Conservation (phyloP, 2,797 vertebrate genomes). For the Naso thynnoides region DNA sequence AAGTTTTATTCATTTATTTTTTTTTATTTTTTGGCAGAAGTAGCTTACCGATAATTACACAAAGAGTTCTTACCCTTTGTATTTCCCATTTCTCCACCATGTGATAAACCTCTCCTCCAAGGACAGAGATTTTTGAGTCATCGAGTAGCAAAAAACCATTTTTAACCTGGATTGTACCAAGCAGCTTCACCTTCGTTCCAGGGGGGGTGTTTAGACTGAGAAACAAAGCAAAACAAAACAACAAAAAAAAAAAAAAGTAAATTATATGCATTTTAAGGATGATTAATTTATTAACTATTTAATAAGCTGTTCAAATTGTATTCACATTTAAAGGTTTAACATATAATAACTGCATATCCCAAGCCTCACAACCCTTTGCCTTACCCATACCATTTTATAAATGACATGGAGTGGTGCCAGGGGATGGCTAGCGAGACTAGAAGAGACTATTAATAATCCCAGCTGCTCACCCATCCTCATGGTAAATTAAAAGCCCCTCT, state of each 20-base stretch:
- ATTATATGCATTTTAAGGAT: not conserved
- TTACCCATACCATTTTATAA: constrained; percentile 71
- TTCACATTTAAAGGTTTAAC: constrained; percentile 30
- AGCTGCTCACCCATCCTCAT: constrained; percentile 76
- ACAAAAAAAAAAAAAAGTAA: not conserved
- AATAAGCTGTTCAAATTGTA: constrained; percentile 1
- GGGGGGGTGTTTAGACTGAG: constrained; percentile 94
- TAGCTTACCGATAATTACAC: constrained; percentile 18
- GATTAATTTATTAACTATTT: not conserved
- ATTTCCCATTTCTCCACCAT: constrained; percentile 99
- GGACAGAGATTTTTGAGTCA: constrained; percentile 92
- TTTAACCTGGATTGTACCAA: constrained; percentile 90
- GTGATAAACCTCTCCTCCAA: constrained; percentile 97
- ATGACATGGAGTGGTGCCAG: constrained; percentile 72
- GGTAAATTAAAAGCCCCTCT: constrained; percentile 81
- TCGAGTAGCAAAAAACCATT: constrained; percentile 95
- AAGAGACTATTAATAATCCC: constrained; percentile 80
- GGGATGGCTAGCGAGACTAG: constrained; percentile 69
- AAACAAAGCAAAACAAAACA: constrained; percentile 8
- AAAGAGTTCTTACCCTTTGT: constrained; percentile 91
- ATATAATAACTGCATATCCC: constrained; percentile 29
- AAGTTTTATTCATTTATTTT: too few species aligned
- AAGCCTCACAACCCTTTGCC: constrained; percentile 38
- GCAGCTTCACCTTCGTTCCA: constrained; percentile 96
- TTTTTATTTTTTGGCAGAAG: constrained; percentile 12